Evolutionary conservation across 1,140 invertebrate genomes (phyloP).

Genomic region (Drosophila rufa): DNA sequence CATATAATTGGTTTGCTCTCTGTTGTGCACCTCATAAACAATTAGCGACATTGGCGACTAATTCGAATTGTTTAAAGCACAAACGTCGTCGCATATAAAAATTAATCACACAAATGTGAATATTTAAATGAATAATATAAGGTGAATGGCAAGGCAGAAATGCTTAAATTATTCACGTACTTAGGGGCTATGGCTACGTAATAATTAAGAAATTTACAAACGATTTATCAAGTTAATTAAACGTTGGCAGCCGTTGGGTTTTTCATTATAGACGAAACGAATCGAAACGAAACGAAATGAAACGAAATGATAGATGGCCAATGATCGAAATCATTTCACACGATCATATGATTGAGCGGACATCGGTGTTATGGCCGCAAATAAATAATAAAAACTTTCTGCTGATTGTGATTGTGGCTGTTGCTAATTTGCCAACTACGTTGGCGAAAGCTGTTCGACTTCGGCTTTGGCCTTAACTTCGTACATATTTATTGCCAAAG

Average conservation of each 20-base stretch:
- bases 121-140: conserved; percentile 42
- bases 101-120: conserved; percentile 68
- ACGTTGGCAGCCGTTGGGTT: conserved; percentile 59
- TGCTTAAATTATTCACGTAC: conserved; percentile 40
- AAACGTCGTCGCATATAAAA: conserved; percentile 61
- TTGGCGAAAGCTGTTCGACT: conserved; percentile 71
- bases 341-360: conserved; percentile 64
- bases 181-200: conserved; percentile 64
- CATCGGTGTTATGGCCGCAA: conserved; percentile 20
- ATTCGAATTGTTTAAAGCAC: conserved; percentile 41
- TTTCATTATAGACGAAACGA: conserved; percentile 28
- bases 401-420: conserved; percentile 57
- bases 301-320: conserved; percentile 73
- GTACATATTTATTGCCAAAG: conserved; percentile 29
- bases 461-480: background rate
- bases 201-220: conserved; percentile 84
- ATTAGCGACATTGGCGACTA: conserved; percentile 71
- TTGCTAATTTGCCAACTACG: conserved; percentile 81
- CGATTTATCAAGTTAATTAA: conserved; percentile 82
- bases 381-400: conserved; percentile 38
- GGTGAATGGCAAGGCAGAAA: conserved; percentile 71
- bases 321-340: conserved; percentile 81
- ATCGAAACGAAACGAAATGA: conserved; percentile 9
- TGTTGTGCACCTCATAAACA: conserved; percentile 79
- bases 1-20: conserved; percentile 66